Percentiles rank a stretch among this genome's conserved stretches.
These are phyloP conservation scores for Rhincodon typus DNA, from an alignment of 2,797 vertebrate species.

Conservation along the genomic window DNA sequence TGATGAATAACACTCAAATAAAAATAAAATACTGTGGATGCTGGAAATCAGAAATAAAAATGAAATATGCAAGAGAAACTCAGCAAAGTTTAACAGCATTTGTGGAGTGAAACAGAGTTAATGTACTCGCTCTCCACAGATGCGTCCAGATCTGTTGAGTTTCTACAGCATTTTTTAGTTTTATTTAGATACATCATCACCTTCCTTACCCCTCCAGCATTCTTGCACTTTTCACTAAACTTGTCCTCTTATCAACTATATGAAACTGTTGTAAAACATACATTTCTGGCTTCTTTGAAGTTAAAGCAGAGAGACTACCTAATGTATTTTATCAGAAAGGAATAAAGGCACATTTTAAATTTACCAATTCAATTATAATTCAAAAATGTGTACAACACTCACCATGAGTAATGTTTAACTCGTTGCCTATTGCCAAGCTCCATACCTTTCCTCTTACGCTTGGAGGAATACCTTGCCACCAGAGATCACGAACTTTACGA, in stretches of 20 bases:
- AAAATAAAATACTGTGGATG: no score
- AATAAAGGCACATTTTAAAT: not conserved
- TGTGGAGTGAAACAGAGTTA: no score
- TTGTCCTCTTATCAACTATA: not conserved
- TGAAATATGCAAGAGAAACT: no score
- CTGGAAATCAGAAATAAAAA: no score
- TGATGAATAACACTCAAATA: not conserved
- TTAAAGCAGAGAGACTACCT: not conserved
- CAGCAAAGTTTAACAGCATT: no score
- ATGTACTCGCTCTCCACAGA: no score
- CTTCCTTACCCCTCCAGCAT: not conserved
- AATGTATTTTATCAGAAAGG: not conserved
- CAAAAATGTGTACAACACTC: conserved; percentile 41
- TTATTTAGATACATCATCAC: not conserved
- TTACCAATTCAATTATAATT: not conserved
- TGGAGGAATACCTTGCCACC: conserved; percentile 94
- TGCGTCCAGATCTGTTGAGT: no score
- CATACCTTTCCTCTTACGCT: conserved; percentile 88
- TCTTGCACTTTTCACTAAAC: not conserved
- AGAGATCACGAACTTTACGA: conserved; percentile 78
- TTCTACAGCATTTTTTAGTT: no score
- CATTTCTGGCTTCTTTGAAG: not conserved
- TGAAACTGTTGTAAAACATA: not conserved
- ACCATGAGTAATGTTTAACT: conserved; percentile 94
- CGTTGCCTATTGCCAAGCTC: conserved; percentile 89